Base-by-base conservation (phyloP, 2,113 vertebrate species). In the Terrapene triunguis region DNA sequence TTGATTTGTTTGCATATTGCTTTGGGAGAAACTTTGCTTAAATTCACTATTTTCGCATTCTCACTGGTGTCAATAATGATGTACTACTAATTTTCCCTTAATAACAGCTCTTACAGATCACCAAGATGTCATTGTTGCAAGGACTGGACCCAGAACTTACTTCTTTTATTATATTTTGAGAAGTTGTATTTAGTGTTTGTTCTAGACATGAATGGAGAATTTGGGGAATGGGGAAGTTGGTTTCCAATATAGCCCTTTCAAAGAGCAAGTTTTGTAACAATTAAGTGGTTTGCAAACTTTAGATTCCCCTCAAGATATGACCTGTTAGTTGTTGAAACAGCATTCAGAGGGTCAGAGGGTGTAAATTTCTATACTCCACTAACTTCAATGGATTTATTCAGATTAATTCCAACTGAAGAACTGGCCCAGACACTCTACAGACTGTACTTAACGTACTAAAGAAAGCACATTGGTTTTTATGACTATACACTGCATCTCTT, bases 21-120 rank as follows among this genome's bases (percentile, higher is more conserved):
- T 72, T 72, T 72, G 35, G 17, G n/a, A 38, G 65, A 38, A 72
- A 35, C 65, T 10, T 72, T 72, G 35, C 65, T 72, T 38, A 38
- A 69, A 72, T 72, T 72, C 19, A 90, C 11, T 82, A 53, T 47
- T 94, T 89, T 84, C 88, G 90, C 29, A 86, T 93, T 94, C 51
- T 80, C 53, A 93, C 44, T 3, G 38, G 53, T 89, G 14, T 82
- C 92, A 94, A 89, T 82, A 92, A 85, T 55, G 80, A 93, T 81
- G 87, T 92, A 82, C 2, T 62, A 10, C 69, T 91, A 69, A 82
- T 83, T 24, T 84, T 54, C 27, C 51, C 78, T 87, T 86, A n/a
- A 27, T 72, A 95, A 89, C 65, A 38, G 19, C 65, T 38, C 65
- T 72, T 72, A 72, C 62, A n/a, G 62, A n/a, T 38, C n/a, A 72